These are phyloP conservation scores for Sarcophaga carnaria DNA, from an alignment of 2,888 invertebrate genomes.

Conservation along the genomic window DNA sequence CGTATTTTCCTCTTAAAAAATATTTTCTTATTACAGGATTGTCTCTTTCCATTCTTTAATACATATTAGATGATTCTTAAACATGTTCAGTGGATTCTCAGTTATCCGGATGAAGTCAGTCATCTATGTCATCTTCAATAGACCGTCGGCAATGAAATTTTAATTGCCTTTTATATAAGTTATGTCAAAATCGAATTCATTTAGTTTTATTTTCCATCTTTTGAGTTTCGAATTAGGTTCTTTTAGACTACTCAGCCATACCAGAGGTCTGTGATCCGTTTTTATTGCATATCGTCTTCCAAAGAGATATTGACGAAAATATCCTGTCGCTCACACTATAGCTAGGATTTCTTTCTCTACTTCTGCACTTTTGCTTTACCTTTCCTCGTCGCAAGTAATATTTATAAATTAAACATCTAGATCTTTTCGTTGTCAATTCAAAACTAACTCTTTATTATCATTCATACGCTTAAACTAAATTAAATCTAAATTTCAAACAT, in stretches of 20 bases:
- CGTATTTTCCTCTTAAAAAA: slow-evolving; percentile 30
- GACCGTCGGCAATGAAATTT: slow-evolving; percentile 49
- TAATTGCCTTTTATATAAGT: slow-evolving; percentile 49
- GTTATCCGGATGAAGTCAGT: slow-evolving; percentile 9
- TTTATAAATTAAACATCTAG: too few relatives aligned
- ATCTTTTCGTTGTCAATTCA: too few relatives aligned
- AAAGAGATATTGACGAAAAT: not conserved
- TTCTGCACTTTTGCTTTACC: too few relatives aligned
- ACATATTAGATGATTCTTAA: slow-evolving; percentile 7
- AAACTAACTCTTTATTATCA: too few relatives aligned
- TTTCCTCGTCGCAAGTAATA: too few relatives aligned
- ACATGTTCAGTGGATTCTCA: not conserved
- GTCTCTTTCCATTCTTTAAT: not conserved
- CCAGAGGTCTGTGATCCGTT: slow-evolving; percentile 8
- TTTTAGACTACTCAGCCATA: slow-evolving; percentile 19
- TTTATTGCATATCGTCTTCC: not conserved
- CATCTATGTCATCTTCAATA: slow-evolving; percentile 44
- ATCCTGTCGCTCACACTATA: not conserved
- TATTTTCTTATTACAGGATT: slow-evolving; percentile 22
- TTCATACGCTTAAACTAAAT: too few relatives aligned
- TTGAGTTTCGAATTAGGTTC: slow-evolving; percentile 43
- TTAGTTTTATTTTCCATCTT: slow-evolving; percentile 47
- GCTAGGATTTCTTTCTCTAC: not conserved
- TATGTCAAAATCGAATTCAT: slow-evolving; percentile 48
- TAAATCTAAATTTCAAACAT: too few relatives aligned